Conservation (phyloP, 2,888 invertebrate genomes). For the Andrena chrysosceles region DNA sequence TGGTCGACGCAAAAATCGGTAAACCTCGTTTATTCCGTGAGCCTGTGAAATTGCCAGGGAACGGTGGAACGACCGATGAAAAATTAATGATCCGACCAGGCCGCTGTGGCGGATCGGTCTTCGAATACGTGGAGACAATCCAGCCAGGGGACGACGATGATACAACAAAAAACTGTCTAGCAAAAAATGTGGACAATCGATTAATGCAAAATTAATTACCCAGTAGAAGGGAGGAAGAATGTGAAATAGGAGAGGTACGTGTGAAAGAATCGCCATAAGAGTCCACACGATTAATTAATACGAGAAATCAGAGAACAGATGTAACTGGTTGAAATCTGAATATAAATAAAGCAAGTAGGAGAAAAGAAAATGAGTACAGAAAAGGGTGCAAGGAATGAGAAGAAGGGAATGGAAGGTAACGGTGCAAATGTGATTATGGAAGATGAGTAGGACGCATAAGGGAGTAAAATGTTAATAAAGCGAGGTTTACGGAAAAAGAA, state of each 20-base stretch:
- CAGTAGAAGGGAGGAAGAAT: background rate
- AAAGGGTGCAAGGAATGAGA: background rate
- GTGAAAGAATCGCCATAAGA: background rate
- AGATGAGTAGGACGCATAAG: background rate
- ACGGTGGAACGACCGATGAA: constrained; percentile 65
- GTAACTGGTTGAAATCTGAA: background rate
- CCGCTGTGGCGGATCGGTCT: constrained; percentile 33
- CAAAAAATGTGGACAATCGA: background rate
- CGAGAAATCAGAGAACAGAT: background rate
- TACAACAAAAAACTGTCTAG: background rate
- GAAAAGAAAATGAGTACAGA: background rate
- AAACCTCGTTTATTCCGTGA: constrained; percentile 43
- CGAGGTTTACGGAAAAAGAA: constrained; percentile 2
- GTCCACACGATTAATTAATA: background rate
- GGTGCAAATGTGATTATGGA: constrained; percentile 18
- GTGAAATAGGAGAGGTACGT: background rate
- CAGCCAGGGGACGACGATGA: constrained; percentile 8
- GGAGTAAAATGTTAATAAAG: constrained; percentile 34
- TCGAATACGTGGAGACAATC: constrained; percentile 2
- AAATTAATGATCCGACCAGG: constrained; percentile 70
- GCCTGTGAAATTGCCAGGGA: constrained; percentile 37
- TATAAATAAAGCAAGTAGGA: background rate
- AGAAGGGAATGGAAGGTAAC: background rate
- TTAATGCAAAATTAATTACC: constrained; percentile 20
- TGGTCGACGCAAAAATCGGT: constrained; percentile 41